phyloP scores from a whole-genome alignment of 2,888 invertebrate species.

The Punctoribates punctum region DNA sequence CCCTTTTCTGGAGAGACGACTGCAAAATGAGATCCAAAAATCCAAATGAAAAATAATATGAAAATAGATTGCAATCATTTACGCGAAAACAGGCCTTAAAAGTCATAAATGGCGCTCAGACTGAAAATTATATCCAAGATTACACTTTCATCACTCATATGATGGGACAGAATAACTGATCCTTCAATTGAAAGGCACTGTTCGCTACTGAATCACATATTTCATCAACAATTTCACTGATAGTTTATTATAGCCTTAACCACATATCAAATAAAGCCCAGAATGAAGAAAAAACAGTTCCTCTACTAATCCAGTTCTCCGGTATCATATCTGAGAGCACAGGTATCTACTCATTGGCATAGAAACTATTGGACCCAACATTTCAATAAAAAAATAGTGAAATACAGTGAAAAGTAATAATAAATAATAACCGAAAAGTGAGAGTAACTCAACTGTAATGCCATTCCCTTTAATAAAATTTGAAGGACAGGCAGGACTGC shows the following conservation, averaged over 20 bases:
- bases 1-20: background rate
- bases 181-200: background rate
- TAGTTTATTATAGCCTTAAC: background rate
- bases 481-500: no score
- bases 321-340: background rate
- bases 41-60: background rate
- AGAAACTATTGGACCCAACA: no score
- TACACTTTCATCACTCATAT: background rate
- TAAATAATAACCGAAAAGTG: no score
- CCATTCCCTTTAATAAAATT: no score
- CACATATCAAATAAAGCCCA: background rate
- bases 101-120: background rate
- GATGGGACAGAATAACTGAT: no score
- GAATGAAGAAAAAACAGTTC: background rate
- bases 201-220: background rate
- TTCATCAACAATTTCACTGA: background rate
- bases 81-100: background rate
- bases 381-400: no score
- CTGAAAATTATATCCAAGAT: background rate
- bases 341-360: no score
- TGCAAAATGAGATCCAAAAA: background rate
- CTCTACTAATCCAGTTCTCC: constrained; percentile 4
- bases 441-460: no score
- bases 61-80: background rate
- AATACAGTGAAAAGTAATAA: no score